A percentile compares a stretch with the other conserved stretches of the same genome.
Evolutionary conservation across 1,140 invertebrate genomes (phyloP).

Genomic region (Thaumatotibia leucotreta): DNA sequence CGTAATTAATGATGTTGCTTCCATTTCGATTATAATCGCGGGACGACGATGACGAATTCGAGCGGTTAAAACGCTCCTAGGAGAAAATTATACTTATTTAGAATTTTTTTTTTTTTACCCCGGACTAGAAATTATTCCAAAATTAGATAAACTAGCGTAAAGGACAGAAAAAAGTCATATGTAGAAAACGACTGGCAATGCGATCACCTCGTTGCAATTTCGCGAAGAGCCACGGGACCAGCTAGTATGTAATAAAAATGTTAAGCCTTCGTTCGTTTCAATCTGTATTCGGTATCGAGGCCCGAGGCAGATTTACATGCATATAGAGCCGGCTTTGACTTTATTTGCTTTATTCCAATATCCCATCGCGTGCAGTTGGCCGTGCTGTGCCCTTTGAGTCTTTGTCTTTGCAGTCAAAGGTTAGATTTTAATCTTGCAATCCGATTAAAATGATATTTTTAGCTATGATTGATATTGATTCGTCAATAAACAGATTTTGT

Average conservation of each 20-base stretch:
- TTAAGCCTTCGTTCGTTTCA: constrained; percentile 53
- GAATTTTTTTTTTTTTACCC: too few species aligned
- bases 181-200: not conserved
- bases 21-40: too few species aligned
- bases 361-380: constrained; percentile 22
- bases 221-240: not conserved
- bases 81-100: too few species aligned
- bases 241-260: constrained; percentile 52
- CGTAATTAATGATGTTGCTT: too few species aligned
- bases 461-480: not conserved
- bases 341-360: constrained; percentile 61
- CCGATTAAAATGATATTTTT: not conserved
- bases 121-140: too few species aligned
- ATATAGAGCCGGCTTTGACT: constrained; percentile 40
- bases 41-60: too few species aligned
- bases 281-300: constrained; percentile 49
- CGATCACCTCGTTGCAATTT: not conserved
- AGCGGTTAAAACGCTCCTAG: too few species aligned
- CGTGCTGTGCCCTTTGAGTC: constrained; percentile 30
- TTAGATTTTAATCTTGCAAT: not conserved
- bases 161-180: too few species aligned
- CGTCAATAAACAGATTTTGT: not conserved
- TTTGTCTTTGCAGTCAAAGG: not conserved
- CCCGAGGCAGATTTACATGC: constrained; percentile 53
- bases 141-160: too few species aligned